These are phyloP conservation scores for Periophthalmus modestus DNA, from an alignment of 2,113 vertebrate species.

Conservation along the genomic window DNA sequence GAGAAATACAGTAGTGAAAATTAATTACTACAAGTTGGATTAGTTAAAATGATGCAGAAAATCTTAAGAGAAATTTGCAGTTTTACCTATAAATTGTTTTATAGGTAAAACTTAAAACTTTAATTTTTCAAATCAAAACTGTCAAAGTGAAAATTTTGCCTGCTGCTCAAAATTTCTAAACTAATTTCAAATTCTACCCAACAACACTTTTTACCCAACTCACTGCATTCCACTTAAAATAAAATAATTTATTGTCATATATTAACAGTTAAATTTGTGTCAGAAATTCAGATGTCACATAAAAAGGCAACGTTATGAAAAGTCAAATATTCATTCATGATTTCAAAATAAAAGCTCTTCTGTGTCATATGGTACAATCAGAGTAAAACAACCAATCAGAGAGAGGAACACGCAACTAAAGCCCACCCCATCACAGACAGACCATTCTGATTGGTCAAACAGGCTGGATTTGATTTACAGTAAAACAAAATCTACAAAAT, in stretches of 20 bases:
- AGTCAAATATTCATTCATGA: background rate
- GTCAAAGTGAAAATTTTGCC: background rate
- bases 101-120: no score
- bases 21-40: background rate
- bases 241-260: conserved; percentile 68
- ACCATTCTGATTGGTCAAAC: background rate
- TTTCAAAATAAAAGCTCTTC: conserved; percentile 5
- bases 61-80: conserved; percentile 12
- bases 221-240: conserved; percentile 15
- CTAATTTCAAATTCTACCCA: background rate
- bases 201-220: background rate
- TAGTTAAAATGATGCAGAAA: background rate
- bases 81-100: background rate
- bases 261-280: conserved; percentile 39
- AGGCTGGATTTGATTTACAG: background rate
- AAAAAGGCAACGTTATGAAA: conserved; percentile 10
- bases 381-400: conserved; percentile 7
- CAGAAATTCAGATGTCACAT: background rate
- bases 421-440: background rate
- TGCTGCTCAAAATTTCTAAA: background rate
- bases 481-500: background rate
- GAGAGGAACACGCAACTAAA: background rate
- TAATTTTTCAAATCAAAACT: background rate
- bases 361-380: background rate
- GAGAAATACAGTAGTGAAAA: background rate